A percentile compares a stretch with the other conserved stretches of the same genome.
phyloP scores from a whole-genome alignment of 2,797 vertebrate genomes.

The Forpus xanthops region DNA sequence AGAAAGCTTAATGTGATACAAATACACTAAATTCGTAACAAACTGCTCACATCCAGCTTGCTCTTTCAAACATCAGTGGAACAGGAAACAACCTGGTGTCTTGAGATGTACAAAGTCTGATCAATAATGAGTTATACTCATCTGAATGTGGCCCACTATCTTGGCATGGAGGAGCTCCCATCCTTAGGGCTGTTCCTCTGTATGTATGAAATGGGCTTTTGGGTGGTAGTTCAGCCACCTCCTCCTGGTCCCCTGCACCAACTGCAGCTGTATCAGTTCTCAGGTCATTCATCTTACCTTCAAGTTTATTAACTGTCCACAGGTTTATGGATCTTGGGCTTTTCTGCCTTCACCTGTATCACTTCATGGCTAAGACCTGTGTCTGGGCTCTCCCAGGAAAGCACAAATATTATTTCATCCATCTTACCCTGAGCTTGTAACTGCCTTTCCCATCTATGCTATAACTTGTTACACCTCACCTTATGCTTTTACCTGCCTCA shows the following conservation, averaged over 20 bases:
- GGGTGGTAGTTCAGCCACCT: neutral
- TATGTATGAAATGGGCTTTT: too few species aligned
- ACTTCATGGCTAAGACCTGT: neutral
- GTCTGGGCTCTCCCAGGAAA: neutral
- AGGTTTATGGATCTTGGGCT: neutral
- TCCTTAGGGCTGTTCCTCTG: neutral
- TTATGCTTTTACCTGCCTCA: neutral
- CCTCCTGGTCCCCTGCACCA: neutral
- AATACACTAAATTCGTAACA: neutral
- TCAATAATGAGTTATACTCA: too few species aligned
- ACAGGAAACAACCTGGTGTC: neutral
- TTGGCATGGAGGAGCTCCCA: neutral
- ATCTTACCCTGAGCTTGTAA: neutral
- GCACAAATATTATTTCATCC: neutral
- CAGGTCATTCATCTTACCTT: neutral
- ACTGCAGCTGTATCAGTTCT: accelerated
- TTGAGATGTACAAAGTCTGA: neutral
- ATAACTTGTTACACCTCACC: neutral
- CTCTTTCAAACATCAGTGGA: neutral
- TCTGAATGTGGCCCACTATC: neutral
- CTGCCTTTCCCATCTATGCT: neutral
- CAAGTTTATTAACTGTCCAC: neutral
- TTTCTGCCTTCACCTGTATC: neutral
- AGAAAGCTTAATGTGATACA: neutral
- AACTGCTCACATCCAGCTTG: neutral